Percentiles rank a stretch among this genome's conserved stretches.
Conservation (phyloP, 2,888 invertebrate genomes). For the Lasioglossum oenotherae region DNA sequence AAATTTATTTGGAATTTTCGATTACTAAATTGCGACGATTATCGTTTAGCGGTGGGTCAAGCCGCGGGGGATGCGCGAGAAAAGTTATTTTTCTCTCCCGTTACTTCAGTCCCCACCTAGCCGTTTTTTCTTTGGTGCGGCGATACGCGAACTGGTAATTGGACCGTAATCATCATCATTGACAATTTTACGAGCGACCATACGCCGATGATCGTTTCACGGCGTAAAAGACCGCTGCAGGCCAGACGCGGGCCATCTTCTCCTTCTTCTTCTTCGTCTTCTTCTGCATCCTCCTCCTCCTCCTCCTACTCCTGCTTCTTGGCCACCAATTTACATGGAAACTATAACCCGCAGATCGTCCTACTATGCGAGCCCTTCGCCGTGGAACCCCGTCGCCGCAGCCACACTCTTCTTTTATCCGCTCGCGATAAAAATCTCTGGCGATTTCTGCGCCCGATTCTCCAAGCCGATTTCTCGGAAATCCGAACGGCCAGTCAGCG, state of each 20-base stretch:
- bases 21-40: conserved; percentile 59
- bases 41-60: conserved; percentile 46
- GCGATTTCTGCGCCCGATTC: conserved; percentile 23
- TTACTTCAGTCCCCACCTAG: conserved; percentile 17
- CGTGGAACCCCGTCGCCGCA: conserved; percentile 1
- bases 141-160: conserved; percentile 66
- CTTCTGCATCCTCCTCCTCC: not conserved
- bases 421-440: conserved; percentile 31
- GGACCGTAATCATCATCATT: conserved; percentile 70
- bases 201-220: conserved; percentile 62
- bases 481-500: not conserved
- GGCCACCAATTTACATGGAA: conserved; percentile 67
- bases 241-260: conserved; percentile 48
- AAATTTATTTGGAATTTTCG: conserved; percentile 57
- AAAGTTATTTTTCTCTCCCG: conserved; percentile 55
- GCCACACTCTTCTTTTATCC: conserved; percentile 1
- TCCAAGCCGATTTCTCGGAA: conserved; percentile 26
- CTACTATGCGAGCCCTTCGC: conserved; percentile 25
- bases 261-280: not conserved
- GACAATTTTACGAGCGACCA: conserved; percentile 70
- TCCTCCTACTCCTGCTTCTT: conserved; percentile 21
- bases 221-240: conserved; percentile 64
- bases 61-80: conserved; percentile 34
- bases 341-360: conserved; percentile 56
- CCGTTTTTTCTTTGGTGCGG: not conserved